These are phyloP conservation scores for Cataglyphis hispanica DNA, from an alignment of 1,140 invertebrate genomes.

Conservation along the genomic window DNA sequence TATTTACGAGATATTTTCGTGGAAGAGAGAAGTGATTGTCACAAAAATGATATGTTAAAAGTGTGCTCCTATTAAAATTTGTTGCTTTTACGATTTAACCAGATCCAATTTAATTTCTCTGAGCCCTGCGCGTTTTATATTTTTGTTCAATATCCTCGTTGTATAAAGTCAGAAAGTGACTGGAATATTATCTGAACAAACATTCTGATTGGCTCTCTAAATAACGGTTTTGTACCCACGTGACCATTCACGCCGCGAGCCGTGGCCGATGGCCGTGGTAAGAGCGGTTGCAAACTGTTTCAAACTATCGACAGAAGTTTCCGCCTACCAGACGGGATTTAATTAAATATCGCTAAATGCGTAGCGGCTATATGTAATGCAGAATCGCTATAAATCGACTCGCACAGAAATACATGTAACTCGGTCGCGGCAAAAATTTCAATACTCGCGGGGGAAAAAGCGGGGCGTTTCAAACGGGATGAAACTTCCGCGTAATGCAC, in stretches of 20 bases:
- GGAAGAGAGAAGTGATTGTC: neutral
- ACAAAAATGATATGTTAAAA: neutral
- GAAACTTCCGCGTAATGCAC: constrained; percentile 50
- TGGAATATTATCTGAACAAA: constrained; percentile 30
- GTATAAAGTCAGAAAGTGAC: neutral
- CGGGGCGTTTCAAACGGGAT: constrained; percentile 13
- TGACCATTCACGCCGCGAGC: constrained; percentile 75
- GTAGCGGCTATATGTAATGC: constrained; percentile 50
- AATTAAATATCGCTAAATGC: constrained; percentile 81
- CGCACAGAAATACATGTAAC: constrained; percentile 48
- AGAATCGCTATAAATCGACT: constrained; percentile 38
- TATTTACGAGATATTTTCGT: neutral
- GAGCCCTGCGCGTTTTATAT: no score
- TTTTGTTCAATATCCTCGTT: neutral
- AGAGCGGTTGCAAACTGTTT: constrained; percentile 78
- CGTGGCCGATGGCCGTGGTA: constrained; percentile 75
- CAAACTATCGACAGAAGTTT: constrained; percentile 83
- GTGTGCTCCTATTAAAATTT: neutral
- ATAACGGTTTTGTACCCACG: constrained; percentile 63
- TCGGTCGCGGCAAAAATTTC: constrained; percentile 48
- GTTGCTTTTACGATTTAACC: neutral
- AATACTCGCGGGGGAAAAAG: constrained; percentile 47
- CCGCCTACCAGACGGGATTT: constrained; percentile 75
- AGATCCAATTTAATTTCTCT: neutral
- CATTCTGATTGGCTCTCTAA: constrained; percentile 62